Percentiles rank a stretch among this genome's conserved stretches.
These are phyloP conservation scores for Heteromormyrus szaboi DNA, from an alignment of 2,797 vertebrate genomes.

Conservation along the genomic window DNA sequence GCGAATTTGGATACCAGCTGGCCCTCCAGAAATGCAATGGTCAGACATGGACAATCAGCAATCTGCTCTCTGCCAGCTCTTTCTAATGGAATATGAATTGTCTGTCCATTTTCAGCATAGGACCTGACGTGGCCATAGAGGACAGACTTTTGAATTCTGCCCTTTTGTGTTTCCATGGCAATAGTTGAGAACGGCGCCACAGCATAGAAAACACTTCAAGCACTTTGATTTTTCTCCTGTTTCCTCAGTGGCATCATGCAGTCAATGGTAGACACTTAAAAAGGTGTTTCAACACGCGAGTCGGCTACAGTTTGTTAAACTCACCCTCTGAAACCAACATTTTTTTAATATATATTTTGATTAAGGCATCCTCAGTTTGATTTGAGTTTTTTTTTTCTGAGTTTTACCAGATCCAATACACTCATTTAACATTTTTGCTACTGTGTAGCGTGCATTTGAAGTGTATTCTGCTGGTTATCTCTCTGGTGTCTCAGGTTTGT, in stretches of 20 bases:
- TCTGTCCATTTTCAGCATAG: slow-evolving; percentile 28
- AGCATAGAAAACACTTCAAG: slow-evolving; percentile 31
- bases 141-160: neutral
- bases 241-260: slow-evolving; percentile 49
- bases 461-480: slow-evolving; percentile 62
- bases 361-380: slow-evolving; percentile 49
- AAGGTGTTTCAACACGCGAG: slow-evolving; percentile 36
- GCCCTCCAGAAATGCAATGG: slow-evolving; percentile 89
- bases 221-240: slow-evolving; percentile 45
- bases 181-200: slow-evolving; percentile 19
- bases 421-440: slow-evolving; percentile 66
- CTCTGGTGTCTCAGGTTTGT: slow-evolving; percentile 71
- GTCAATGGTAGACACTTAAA: slow-evolving; percentile 67
- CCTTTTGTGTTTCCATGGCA: slow-evolving; percentile 9
- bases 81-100: slow-evolving; percentile 54
- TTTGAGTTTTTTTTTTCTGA: slow-evolving; percentile 48
- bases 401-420: slow-evolving; percentile 42
- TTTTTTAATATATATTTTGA: slow-evolving; percentile 53
- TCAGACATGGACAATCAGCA: slow-evolving; percentile 93
- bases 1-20: slow-evolving; percentile 87
- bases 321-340: slow-evolving; percentile 52
- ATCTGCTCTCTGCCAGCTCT: slow-evolving; percentile 71
- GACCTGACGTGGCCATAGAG: slow-evolving; percentile 19
- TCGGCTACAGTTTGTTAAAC: slow-evolving; percentile 51
- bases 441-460: slow-evolving; percentile 74